Evolutionary conservation across 2,113 vertebrate genomes (phyloP).

Genomic region (Gila orcuttii): DNA sequence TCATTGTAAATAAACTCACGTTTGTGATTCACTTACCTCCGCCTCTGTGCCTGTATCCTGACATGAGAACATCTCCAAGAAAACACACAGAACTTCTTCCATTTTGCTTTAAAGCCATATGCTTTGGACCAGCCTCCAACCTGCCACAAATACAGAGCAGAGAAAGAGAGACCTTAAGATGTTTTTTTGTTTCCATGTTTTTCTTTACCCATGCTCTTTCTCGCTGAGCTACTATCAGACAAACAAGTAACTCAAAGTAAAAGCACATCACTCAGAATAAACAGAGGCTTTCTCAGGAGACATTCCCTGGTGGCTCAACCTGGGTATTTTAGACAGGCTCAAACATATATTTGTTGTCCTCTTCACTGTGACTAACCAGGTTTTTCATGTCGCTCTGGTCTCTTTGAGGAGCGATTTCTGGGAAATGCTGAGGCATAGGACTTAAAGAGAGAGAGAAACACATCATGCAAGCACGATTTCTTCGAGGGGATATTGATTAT

Average conservation of each 20-base stretch:
- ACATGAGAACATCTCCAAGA: neutral
- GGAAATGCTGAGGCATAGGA: constrained; percentile 32
- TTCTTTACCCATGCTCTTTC: neutral
- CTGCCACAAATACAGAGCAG: neutral
- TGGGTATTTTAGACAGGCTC: constrained; percentile 25
- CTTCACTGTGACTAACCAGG: constrained; percentile 22
- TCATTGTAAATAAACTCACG: too few relatives aligned
- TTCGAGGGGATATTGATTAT: neutral
- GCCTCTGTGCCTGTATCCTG: too few relatives aligned
- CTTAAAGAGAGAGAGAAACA: constrained; percentile 1
- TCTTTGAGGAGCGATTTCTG: constrained; percentile 40
- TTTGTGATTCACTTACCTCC: too few relatives aligned
- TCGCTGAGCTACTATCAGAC: constrained; percentile 8
- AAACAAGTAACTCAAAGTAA: constrained; percentile 31
- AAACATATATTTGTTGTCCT: constrained; percentile 29
- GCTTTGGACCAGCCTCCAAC: neutral
- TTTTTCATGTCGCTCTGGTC: constrained; percentile 21
- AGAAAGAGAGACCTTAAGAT: constrained; percentile 2
- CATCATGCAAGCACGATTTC: neutral
- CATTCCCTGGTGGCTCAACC: constrained; percentile 29
- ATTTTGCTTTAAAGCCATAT: neutral
- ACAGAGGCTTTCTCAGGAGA: constrained; percentile 21
- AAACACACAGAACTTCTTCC: neutral
- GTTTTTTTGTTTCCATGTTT: constrained; percentile 15
- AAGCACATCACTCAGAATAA: constrained; percentile 15